Conservation (phyloP, 2,888 invertebrate species). For the Rhorus exstirpatorius region DNA sequence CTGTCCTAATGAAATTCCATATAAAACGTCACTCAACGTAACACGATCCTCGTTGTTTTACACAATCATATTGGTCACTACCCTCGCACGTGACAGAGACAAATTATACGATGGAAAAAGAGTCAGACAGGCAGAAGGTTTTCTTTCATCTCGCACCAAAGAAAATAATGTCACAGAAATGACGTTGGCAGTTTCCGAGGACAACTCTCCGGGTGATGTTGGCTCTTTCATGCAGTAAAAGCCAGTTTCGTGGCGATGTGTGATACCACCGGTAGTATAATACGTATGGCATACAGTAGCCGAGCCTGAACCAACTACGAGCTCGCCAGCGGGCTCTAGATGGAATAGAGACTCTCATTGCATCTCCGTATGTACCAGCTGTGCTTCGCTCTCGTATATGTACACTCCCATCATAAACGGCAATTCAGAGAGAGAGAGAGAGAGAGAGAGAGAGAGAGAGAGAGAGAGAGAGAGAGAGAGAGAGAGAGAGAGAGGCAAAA, state of each 20-base stretch:
- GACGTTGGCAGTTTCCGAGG: constrained; percentile 1
- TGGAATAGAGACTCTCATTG: constrained; percentile 64
- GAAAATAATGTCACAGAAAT: neutral
- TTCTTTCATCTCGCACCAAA: constrained; percentile 11
- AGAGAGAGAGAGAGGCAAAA: constrained; percentile 25
- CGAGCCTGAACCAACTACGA: constrained; percentile 49
- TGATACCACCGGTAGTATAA: constrained; percentile 27
- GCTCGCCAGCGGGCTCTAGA: constrained; percentile 49
- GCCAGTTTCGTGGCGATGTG: constrained; percentile 28
- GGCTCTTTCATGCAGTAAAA: constrained; percentile 25
- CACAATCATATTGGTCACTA: too few relatives aligned
- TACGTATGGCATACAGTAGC: constrained; percentile 47
- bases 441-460: constrained; percentile 16
- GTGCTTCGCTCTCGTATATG: constrained; percentile 65
- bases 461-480: constrained; percentile 6
- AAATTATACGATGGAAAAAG: neutral
- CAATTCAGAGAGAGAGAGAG: constrained; percentile 20
- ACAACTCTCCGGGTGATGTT: constrained; percentile 18
- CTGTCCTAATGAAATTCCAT: too few relatives aligned
- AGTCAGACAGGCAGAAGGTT: neutral
- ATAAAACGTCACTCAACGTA: too few relatives aligned
- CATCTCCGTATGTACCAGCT: constrained; percentile 63
- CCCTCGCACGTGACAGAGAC: too few relatives aligned
- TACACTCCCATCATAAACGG: constrained; percentile 35
- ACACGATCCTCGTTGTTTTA: too few relatives aligned